Evolutionary conservation across 1,140 invertebrate genomes (phyloP), one percentile per base, ranked within the genome.

Genomic region (Berghia stephanieae): DNA sequence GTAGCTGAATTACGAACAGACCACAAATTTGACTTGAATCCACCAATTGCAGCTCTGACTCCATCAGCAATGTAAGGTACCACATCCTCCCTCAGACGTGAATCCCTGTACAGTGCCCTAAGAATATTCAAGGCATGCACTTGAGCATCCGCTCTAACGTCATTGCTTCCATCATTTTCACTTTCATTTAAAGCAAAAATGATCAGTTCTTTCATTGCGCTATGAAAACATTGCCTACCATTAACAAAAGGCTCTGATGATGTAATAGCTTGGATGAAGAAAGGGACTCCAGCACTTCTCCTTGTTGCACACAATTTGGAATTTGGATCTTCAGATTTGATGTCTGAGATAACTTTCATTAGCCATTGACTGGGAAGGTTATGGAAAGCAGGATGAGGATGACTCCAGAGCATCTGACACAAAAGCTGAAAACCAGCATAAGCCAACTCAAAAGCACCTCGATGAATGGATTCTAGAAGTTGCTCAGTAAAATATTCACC

Each of bases 401-500:
- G 86, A 42, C 86, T 92, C 92, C 93, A 94, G 18, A 95, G 87
- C 82, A 90, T 88, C n/a, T 90, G 86, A 82, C 94, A 94, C 44
- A 97, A 89, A 83, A 93, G 92, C 27, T 92, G 92, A 90, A 98
- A 98, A 6, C 96, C 96, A 75, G 96, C 92, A 88, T 96, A 96
- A 5, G 95, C 95, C 89, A 98, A 95, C 88, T 99, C 97, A 90
- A 98, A 98, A 52, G 97, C 96, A 3, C 97, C 97, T 79, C 96
- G 91, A 89, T 99, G 97, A 88, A 96, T 96, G 0, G 95, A 95
- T 87, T 95, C 93, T 1, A 97, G 89, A 1, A 85, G 84, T 57
- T 88, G 88, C 4, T 79, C 79, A 18, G 76, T 87, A 79, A 88
- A 89, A 75, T 88, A 89, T 0, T 82, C 75, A 3, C 88, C 86